Percentiles rank a stretch among this genome's conserved stretches.
phyloP scores from a whole-genome alignment of 2,797 vertebrate genomes.

The Sebastes taczanowskii region DNA sequence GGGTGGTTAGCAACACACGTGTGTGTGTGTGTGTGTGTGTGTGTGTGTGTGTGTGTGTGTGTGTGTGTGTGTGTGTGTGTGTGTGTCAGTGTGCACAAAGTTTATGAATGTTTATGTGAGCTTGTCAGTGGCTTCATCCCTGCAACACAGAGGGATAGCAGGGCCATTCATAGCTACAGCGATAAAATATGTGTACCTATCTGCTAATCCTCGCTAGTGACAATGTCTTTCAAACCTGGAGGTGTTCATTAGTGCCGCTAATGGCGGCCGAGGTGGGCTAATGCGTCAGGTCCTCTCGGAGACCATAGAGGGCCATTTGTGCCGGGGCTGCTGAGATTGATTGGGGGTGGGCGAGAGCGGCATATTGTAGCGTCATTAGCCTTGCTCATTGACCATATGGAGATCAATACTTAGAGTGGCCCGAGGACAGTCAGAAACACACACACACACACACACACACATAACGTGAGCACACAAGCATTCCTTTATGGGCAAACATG shows the following conservation, averaged over 20 bases:
- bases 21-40: not conserved
- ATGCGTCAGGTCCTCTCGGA: conserved; percentile 41
- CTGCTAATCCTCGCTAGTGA: conserved; percentile 26
- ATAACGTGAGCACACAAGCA: conserved; percentile 21
- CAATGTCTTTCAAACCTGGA: conserved; percentile 16
- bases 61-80: not conserved
- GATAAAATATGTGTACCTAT: conserved; percentile 2
- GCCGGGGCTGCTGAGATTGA: conserved; percentile 62
- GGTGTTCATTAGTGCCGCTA: conserved; percentile 45
- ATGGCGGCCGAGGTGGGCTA: conserved; percentile 46
- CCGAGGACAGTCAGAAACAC: conserved; percentile 57
- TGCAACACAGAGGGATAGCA: not conserved
- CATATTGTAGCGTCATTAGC: conserved; percentile 74
- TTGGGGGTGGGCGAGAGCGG: conserved; percentile 57
- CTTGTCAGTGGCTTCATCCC: not conserved
- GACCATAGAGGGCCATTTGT: conserved; percentile 50
- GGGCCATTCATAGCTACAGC: not conserved
- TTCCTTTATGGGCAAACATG: conserved; percentile 41
- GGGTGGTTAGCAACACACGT: conserved; percentile 17
- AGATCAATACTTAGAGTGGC: conserved; percentile 74
- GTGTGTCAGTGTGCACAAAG: not conserved
- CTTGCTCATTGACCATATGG: conserved; percentile 75
- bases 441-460: not conserved
- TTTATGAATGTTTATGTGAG: conserved; percentile 5
- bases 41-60: not conserved